phyloP scores from a whole-genome alignment of 2,888 invertebrate species.

The Sipunculus nudus region DNA sequence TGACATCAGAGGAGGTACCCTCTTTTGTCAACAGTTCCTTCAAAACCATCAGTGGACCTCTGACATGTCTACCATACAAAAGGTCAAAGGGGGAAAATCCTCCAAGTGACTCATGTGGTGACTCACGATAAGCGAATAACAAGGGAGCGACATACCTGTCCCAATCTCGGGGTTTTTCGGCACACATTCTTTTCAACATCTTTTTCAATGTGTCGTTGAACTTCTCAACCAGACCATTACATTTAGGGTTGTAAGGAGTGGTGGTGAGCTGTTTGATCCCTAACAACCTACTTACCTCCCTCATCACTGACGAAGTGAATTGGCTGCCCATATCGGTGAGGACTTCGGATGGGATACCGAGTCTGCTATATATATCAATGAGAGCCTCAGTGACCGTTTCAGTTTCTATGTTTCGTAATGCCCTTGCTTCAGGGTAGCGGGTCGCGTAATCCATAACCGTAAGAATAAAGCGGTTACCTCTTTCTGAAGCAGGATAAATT shows the following conservation, averaged over 20 bases:
- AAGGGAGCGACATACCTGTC: slow-evolving; percentile 9
- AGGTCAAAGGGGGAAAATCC: slow-evolving; percentile 20
- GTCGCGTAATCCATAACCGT: too few relatives aligned
- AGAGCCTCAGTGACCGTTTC: slow-evolving; percentile 32
- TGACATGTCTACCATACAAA: slow-evolving; percentile 9
- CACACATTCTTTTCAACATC: slow-evolving; percentile 4
- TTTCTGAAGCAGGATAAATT: too few relatives aligned
- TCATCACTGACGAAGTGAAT: slow-evolving; percentile 35
- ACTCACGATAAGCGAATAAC: slow-evolving; percentile 13
- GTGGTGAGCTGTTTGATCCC: slow-evolving; percentile 24
- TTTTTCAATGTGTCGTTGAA: slow-evolving; percentile 25
- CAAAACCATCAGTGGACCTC: slow-evolving; percentile 6
- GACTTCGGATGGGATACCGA: slow-evolving; percentile 35
- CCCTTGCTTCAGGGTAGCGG: too few relatives aligned
- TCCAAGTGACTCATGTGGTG: slow-evolving; percentile 5
- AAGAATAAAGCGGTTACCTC: too few relatives aligned
- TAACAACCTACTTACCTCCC: slow-evolving; percentile 23
- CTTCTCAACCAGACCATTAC: slow-evolving; percentile 24
- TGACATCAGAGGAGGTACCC: too few relatives aligned
- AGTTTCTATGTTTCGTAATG: too few relatives aligned
- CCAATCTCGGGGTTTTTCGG: slow-evolving; percentile 11
- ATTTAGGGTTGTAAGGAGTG: slow-evolving; percentile 19
- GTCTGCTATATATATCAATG: slow-evolving; percentile 26
- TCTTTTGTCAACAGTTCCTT: slow-evolving; percentile 1
- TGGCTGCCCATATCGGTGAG: slow-evolving; percentile 31